Base-by-base conservation (phyloP, 2,888 invertebrate genomes). In the Leucophenga maculata region DNA sequence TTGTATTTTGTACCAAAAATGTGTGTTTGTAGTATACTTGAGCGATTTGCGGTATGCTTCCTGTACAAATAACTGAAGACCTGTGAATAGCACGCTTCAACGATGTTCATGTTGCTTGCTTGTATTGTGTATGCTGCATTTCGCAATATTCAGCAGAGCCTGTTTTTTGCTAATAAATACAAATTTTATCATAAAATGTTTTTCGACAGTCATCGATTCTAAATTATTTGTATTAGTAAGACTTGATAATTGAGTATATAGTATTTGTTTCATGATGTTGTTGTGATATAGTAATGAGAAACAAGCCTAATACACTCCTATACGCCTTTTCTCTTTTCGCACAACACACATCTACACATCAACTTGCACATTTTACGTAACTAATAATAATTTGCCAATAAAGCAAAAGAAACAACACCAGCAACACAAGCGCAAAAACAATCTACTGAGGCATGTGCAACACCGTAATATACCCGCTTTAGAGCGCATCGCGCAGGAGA, bases 401-500 rank as follows among this genome's bases (percentile, higher is more conserved):
- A 26, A 26, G 26, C 26, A 2, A 13, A 31, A 11, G n/a, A 57
- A 57, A 8, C 55, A 55, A 59, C 39, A 60, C 39, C 26, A 16
- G n/a, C 14, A 60, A 22, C n/a, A 46, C 18, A 18, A 16, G 4
- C 26, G 46, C 55, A 67, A 67, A 22, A 59, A 59, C 54, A 62
- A 62, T 57, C 32, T 62, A 46, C 46, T 62, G 26, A 26, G 62
- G 20, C 31, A 52, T 60, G 62, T 50, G 14, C 60, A 60, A 6
- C 39, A 18, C 11, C 18, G 44, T 8, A 74, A 68, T 67, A 62
- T 74, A 4, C 55, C 71, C 6, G 48, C 70, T 26, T 75, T 77
- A 14, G 70, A 69, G 8, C 69, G 68, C 22, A 70, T 65, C 11
- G 16, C 50, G 16, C 39, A 11, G 8, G 39, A 39, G 8, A 9